phyloP scores from a whole-genome alignment of 2,888 invertebrate species.

The Rhagonycha lutea region DNA sequence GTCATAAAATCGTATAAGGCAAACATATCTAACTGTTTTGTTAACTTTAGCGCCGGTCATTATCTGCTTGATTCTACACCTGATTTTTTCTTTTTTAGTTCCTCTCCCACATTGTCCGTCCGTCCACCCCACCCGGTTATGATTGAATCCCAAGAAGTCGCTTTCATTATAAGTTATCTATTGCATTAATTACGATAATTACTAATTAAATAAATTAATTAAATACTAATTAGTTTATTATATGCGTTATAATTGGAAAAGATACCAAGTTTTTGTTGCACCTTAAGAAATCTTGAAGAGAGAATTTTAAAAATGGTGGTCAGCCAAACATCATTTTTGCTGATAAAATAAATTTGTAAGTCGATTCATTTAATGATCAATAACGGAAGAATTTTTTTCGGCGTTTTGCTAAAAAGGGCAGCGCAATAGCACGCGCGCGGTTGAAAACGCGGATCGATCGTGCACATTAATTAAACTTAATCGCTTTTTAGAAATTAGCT shows the following conservation, averaged over 20 bases:
- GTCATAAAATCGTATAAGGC: not conserved
- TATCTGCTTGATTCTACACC: not conserved
- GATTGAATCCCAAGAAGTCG: not conserved
- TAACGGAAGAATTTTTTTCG: not conserved
- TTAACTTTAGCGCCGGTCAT: not conserved
- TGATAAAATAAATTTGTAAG: not conserved
- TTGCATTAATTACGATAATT: slow-evolving; percentile 30
- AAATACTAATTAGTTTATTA: slow-evolving; percentile 32
- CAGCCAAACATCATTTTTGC: not conserved
- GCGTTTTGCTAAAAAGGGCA: not conserved
- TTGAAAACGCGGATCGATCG: slow-evolving; percentile 4
- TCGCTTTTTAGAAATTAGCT: slow-evolving; percentile 35
- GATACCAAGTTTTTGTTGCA: not conserved
- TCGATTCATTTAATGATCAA: not conserved
- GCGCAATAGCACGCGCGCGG: not conserved
- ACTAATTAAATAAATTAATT: slow-evolving; percentile 29
- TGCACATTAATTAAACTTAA: slow-evolving; percentile 34
- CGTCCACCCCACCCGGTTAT: not conserved
- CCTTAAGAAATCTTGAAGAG: not conserved
- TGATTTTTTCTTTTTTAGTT: not conserved
- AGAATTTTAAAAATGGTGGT: not conserved
- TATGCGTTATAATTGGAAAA: slow-evolving; percentile 29
- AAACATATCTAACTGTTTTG: not conserved
- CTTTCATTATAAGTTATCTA: slow-evolving; percentile 24
- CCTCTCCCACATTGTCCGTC: not conserved